Base-by-base conservation (phyloP, 2,888 invertebrate genomes). In the Drosophila aldrichi region DNA sequence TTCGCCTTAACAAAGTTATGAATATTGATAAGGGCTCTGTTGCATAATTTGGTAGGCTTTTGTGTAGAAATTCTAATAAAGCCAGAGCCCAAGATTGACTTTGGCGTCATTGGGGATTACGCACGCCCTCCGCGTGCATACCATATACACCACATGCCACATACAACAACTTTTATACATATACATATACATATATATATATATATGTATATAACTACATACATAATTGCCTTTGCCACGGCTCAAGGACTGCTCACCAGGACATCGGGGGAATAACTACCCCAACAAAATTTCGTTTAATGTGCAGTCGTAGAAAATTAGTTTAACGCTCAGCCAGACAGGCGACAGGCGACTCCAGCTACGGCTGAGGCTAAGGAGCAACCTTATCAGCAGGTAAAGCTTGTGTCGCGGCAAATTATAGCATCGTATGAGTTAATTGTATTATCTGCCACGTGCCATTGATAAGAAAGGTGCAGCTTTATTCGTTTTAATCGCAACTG, bases 231-330 rank as follows among this genome's bases (percentile, higher is more conserved):
- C 70, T 51, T 55, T 64, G 57, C 59, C 52, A 43, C 56, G 56
- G 46, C 49, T 32, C 65, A 63, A 56, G 55, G n/a, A n/a, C 76
- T 62, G 51, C 71, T 69, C 66, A 64, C 60, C 63, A 25, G 18
- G 29, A n/a, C 4, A 22, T 34, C 18, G 2, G 34, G 51, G 59
- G 32, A 14, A 20, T n/a, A 32, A 14, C 43, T 36, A 16, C 34
- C 40, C 51, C 54, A 54, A 55, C 29, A 67, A 64, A 88, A 83
- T 77, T 80, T 66, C 69, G 75, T 81, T 83, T 84, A 84, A 84
- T 83, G 81, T 89, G 72, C 74, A 81, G 84, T 89, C 78, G 64
- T 77, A 67, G 81, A 74, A 84, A 84, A 89, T 84, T 84, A 89
- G 83, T 89, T 89, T 83, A 81, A 75, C 74, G 83, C 56, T 59